Evolutionary conservation across 2,797 vertebrate genomes (phyloP), one percentile per base, ranked within the genome.

Genomic region (Eospalax fontanierii): DNA sequence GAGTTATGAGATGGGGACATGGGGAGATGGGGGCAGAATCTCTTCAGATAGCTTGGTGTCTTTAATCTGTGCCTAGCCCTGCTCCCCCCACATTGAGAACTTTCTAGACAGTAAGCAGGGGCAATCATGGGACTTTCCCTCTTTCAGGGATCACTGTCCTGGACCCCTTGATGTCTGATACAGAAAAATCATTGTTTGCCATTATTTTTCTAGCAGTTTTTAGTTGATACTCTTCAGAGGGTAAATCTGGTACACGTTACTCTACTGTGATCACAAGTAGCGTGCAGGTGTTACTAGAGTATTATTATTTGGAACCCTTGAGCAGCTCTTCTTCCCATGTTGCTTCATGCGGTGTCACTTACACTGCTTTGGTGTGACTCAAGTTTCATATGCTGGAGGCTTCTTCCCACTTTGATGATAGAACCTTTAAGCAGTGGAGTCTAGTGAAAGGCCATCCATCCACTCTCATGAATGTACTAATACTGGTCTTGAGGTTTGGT

Each of bases 1-100:
- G n/a, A 6, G 0, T 24, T 78, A 18, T 59, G 35, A 19, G n/a
- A 28, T 82, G 14, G 73, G 24, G 28, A 9, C 26, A 82, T 82
- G n/a, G n/a, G n/a, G 35, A 19, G n/a, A 28, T 82, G 14, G 73
- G 24, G 28, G 6, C 26, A 82, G 82, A 71, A 73, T 80, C 28
- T 87, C 40, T 91, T 89, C 15, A 89, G 54, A 40, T 61, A 84
- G 40, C 35, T 83, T 94, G 61, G 54, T 87, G 22, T 26, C 33
- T 94, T 66, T 76, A 90, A 35, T 68, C 35, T 86, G 11, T 86
- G 38, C 28, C 22, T n/a, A 89, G 18, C 28, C 38, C 74, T 81
- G 65, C 7, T 16, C 46, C 26, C 26, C 92, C n/a, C 54, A 33
- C 50, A 40, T 22, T 94, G 38, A 59, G 70, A 87, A 50, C 14